Evolutionary conservation across 2,797 vertebrate species (phyloP).

Genomic region (Urocyon cinereoargenteus): DNA sequence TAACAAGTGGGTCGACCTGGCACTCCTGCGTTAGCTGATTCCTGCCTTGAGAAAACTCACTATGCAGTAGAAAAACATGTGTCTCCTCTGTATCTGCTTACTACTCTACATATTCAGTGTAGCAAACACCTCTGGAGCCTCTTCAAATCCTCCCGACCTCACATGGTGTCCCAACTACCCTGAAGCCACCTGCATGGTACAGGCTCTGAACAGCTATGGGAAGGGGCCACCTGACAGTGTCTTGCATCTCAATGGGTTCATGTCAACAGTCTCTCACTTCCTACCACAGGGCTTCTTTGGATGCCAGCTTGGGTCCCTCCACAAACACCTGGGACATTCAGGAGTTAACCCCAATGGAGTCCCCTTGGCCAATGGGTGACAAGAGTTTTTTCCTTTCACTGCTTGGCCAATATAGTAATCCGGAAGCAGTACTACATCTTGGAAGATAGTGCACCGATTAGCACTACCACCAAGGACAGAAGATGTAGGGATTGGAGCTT

Average conservation of each 20-base stretch:
- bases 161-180: not conserved
- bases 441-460: not conserved
- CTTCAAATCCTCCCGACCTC: not conserved
- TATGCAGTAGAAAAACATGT: not conserved
- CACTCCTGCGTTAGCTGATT: not conserved
- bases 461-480: not conserved
- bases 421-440: not conserved
- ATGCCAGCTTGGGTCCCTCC: not conserved
- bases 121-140: not conserved
- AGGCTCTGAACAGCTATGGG: not conserved
- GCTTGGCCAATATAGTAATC: not conserved
- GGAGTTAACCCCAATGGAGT: not conserved
- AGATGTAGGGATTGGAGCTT: not conserved
- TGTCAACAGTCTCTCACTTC: not conserved
- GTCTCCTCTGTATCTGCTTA: not conserved
- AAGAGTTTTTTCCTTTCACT: not conserved
- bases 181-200: fast-evolving
- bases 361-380: not conserved
- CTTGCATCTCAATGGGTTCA: not conserved
- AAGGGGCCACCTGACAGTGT: not conserved
- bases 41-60: not conserved
- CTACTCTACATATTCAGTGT: not conserved
- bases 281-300: not conserved
- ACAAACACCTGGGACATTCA: not conserved
- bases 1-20: not conserved